Evolutionary conservation across 2,797 vertebrate genomes (phyloP), one percentile per base, ranked within the genome.

Genomic region (Glossophaga mutica): DNA sequence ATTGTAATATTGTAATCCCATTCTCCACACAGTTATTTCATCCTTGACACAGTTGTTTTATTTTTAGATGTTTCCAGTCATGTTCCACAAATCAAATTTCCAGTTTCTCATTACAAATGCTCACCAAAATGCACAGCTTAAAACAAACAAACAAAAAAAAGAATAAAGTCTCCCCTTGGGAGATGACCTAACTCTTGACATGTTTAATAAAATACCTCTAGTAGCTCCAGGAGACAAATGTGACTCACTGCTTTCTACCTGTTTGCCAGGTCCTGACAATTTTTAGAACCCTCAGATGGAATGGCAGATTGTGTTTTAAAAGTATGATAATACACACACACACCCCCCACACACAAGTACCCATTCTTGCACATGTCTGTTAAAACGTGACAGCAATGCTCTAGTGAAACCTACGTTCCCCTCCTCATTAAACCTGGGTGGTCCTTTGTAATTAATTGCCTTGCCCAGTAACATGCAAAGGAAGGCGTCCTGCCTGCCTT

Each of bases 241-340:
- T 97, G 95, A 97, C 94, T 96, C 92, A 95, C 44, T 65, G 50
- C 37, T 95, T 96, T 62, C 84, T 70, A 87, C 81, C 81, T 96
- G 71, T 50, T 65, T 94, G 87, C 84, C 71, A 96, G 86, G 37
- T 24, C 21, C 15, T 83, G 73, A 37, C 14, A 92, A 96, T 94
- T 95, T 97, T 96, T 96, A 94, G 94, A 95, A 90, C 4, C 48
- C 59, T 96, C 87, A 94, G 84, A 82, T 97, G 65, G 84, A 96
- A 93, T 11, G 50, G 81, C 90, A 96, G 87, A 87, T 95, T 97
- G 79, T 46, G 59, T 93, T 87, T 71, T 76, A 46, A 34, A 94
- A 96, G 39, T 50, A 83, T 55, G 32, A 15, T 50, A 16, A 81
- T n/a, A 78, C n/a, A 59, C 48, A 59, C 22, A 57, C 29, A 74